Conservation (phyloP, 2,797 vertebrate species). For the Crax fasciolata region DNA sequence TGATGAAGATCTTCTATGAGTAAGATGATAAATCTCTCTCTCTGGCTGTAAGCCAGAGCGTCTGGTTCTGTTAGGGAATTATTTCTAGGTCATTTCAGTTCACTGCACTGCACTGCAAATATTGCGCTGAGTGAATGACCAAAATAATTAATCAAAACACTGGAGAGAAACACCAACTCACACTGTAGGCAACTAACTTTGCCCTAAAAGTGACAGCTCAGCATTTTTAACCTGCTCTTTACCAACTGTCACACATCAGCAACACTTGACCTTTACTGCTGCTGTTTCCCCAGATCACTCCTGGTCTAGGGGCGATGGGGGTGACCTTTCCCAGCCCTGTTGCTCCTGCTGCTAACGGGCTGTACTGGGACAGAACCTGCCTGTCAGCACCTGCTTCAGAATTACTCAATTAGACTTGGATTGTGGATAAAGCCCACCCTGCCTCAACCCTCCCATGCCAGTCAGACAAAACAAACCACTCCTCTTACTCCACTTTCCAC, state of each 20-base stretch:
- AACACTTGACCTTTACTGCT: not conserved
- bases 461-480: not conserved
- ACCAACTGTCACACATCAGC: not conserved
- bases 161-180: not conserved
- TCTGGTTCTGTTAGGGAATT: constrained; percentile 40
- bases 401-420: fast-evolving
- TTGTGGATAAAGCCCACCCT: not conserved
- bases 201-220: not conserved
- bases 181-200: not conserved
- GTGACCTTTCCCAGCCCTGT: not conserved
- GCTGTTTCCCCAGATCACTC: not conserved
- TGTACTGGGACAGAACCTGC: not conserved
- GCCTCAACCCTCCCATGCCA: fast-evolving
- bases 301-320: not conserved
- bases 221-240: not conserved
- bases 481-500: not conserved
- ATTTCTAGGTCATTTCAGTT: constrained; percentile 61
- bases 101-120: not conserved
- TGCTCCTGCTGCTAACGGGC: not conserved
- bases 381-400: not conserved
- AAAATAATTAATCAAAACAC: constrained; percentile 56
- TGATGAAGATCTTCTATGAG: not conserved
- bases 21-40: not conserved
- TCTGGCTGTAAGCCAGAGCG: not conserved
- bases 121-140: constrained; percentile 30